These are phyloP conservation scores for Phalanger gymnotis DNA, from an alignment of 2,797 vertebrate genomes.

Conservation along the genomic window DNA sequence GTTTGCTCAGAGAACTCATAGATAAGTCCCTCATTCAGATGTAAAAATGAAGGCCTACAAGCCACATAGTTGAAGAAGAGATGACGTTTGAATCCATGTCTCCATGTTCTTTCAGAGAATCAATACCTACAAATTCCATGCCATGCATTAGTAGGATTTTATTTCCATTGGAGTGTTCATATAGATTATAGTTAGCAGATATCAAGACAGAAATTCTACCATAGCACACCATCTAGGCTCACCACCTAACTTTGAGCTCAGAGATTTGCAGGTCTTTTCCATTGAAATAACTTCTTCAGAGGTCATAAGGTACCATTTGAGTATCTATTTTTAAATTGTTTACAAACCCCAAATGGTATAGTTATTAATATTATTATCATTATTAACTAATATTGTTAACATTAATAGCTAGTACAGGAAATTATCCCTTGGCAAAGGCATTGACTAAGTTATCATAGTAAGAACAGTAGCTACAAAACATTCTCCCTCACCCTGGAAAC, in stretches of 20 bases:
- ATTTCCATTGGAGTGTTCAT: neutral
- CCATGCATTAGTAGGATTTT: neutral
- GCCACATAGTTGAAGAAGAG: neutral
- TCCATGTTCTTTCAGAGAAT: neutral
- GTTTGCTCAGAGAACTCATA: neutral
- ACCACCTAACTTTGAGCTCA: neutral
- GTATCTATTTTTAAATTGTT: neutral
- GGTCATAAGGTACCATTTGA: neutral
- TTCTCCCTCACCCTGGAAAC: neutral
- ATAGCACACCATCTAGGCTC: neutral
- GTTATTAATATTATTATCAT: neutral
- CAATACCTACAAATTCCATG: neutral
- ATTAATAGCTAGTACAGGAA: neutral
- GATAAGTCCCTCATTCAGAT: neutral
- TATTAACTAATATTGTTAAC: neutral
- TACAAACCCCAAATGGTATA: neutral
- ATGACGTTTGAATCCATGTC: neutral
- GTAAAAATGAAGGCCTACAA: neutral
- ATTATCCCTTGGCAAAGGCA: neutral
- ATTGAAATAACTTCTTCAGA: neutral
- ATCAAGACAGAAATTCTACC: neutral
- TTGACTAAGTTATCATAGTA: neutral
- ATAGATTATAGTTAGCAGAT: neutral
- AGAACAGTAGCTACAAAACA: neutral
- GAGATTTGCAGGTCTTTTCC: neutral